Evolutionary conservation across 2,797 vertebrate species (phyloP).

Genomic region (Pangasius djambal): DNA sequence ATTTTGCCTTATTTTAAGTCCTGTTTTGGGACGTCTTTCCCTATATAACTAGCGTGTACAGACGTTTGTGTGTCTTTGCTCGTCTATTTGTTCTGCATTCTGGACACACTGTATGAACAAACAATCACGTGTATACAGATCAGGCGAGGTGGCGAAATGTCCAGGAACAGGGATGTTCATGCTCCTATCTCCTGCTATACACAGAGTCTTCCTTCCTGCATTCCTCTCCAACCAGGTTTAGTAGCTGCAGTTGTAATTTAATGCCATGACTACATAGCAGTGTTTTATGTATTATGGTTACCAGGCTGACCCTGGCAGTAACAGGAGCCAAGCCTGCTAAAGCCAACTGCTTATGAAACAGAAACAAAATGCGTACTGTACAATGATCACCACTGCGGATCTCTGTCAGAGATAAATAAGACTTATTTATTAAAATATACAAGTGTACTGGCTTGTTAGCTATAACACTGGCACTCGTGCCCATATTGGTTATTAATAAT

Average conservation of each 20-base stretch:
- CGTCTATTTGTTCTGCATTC: not conserved
- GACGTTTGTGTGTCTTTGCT: not conserved
- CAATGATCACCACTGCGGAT: not conserved
- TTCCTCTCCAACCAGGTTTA: not conserved
- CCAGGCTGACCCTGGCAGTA: too few species aligned
- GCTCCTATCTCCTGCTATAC: not conserved
- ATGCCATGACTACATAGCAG: not conserved
- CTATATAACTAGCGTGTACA: not conserved
- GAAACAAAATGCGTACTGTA: too few species aligned
- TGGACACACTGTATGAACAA: not conserved
- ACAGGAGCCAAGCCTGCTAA: not conserved
- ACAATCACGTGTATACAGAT: not conserved
- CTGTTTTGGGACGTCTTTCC: not conserved
- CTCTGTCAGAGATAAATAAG: not conserved
- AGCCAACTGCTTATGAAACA: not conserved
- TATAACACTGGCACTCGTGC: too few species aligned
- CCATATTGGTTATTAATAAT: not conserved
- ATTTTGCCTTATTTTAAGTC: not conserved
- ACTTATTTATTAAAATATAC: not conserved
- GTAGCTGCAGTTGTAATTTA: not conserved
- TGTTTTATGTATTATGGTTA: not conserved
- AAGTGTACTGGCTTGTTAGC: not conserved
- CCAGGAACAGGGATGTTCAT: slow-evolving; percentile 5
- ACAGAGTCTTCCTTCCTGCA: slow-evolving; percentile 20
- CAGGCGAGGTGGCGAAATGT: not conserved